Conservation (phyloP, 2,113 vertebrate genomes). For the Ibidorhyncha struthersii region DNA sequence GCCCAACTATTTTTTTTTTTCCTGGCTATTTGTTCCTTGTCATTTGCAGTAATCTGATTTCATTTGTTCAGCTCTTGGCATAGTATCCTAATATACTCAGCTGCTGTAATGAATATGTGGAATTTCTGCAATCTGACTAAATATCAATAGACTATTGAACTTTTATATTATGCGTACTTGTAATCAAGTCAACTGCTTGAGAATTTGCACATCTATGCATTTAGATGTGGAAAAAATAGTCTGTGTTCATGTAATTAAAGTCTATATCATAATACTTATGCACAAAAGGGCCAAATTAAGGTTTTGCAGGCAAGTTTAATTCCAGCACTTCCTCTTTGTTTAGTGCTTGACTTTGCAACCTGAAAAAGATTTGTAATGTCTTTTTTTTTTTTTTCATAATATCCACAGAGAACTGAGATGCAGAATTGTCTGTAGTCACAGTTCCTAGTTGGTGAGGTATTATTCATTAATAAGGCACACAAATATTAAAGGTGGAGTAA, state of each 20-base stretch:
- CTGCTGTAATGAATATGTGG: slow-evolving; percentile 48
- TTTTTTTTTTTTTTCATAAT: neutral
- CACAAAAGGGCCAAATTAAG: slow-evolving; percentile 47
- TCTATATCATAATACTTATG: slow-evolving; percentile 6
- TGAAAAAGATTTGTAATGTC: neutral
- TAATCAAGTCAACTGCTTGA: slow-evolving; percentile 65
- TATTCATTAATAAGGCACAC: neutral
- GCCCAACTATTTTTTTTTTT: neutral
- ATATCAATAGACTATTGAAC: slow-evolving; percentile 73
- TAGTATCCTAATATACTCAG: slow-evolving; percentile 37
- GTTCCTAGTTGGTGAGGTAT: neutral
- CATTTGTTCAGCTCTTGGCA: slow-evolving; percentile 67
- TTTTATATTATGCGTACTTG: slow-evolving; percentile 56
- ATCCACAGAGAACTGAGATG: neutral
- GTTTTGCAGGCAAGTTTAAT: slow-evolving; percentile 29
- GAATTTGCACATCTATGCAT: slow-evolving; percentile 59
- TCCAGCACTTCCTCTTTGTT: slow-evolving; percentile 50
- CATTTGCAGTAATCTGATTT: slow-evolving; percentile 65
- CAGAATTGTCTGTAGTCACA: neutral
- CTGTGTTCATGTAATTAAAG: slow-evolving; percentile 43
- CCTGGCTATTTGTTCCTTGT: slow-evolving; percentile 44
- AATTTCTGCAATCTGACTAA: slow-evolving; percentile 65
- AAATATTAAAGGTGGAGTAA: neutral
- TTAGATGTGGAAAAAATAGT: slow-evolving; percentile 62
- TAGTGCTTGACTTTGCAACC: slow-evolving; percentile 34